phyloP scores from a whole-genome alignment of 23 tunicate genomes.

The Halocynthia roretzi region DNA sequence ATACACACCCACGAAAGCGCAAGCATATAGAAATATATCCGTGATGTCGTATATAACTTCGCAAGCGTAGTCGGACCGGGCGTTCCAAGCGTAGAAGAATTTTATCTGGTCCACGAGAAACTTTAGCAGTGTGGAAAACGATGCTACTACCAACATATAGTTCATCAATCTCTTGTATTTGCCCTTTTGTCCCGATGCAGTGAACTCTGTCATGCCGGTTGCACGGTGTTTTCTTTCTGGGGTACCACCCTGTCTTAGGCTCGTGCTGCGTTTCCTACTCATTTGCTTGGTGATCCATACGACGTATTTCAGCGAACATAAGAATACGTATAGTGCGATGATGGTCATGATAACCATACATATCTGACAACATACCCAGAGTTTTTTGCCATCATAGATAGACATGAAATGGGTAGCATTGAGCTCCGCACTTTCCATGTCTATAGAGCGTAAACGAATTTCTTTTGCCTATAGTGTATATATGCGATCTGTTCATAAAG shows the following conservation, averaged over 20 bases:
- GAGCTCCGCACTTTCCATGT: background rate
- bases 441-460: too few relatives aligned
- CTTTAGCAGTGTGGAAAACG: slow-evolving; percentile 34
- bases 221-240: background rate
- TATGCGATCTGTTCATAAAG: too few relatives aligned
- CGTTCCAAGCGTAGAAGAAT: slow-evolving; percentile 75
- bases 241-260: background rate
- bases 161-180: slow-evolving; percentile 49
- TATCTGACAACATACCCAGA: slow-evolving; percentile 50
- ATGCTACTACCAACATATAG: slow-evolving; percentile 24
- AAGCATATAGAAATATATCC: slow-evolving; percentile 40
- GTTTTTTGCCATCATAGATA: slow-evolving; percentile 16
- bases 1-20: slow-evolving; percentile 29
- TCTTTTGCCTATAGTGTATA: too few relatives aligned
- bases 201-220: background rate
- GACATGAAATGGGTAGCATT: background rate
- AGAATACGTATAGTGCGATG: slow-evolving; percentile 11
- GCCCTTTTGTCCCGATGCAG: background rate
- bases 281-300: too few relatives aligned
- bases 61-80: slow-evolving; percentile 43
- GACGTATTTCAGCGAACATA: background rate
- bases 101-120: slow-evolving; percentile 51
- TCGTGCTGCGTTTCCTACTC: background rate
- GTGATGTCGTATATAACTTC: slow-evolving; percentile 68
- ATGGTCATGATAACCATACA: slow-evolving; percentile 15